Base-by-base conservation (phyloP, 2,888 invertebrate species). In the Atethmia centrago region DNA sequence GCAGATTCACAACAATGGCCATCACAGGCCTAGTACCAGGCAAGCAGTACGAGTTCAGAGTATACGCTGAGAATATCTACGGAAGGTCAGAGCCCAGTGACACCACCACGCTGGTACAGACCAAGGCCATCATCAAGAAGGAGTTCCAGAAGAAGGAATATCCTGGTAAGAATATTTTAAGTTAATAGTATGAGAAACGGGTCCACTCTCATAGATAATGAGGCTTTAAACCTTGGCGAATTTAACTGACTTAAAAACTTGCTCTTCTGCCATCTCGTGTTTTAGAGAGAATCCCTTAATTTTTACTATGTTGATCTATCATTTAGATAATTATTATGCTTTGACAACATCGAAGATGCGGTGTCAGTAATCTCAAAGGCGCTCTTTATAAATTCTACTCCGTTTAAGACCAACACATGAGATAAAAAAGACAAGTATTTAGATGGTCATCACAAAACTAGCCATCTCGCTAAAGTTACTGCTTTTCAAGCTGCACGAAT, bases 1-100 rank as follows among this genome's bases (percentile, higher is more conserved):
- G 0, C 88, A 97, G 98, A 88, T 98, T 99, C 92, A 98, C 98
- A 45, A 98, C 98, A 77, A 98, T 99, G 97, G 99, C 99, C 55
- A 97, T 99, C n/a, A 98, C 98, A 5, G 98, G 98, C n/a, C 95
- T 99, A 47, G 98, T 98, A 64, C 98, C 99, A 0, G 99, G 98
- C 87, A 99, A 99, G 88, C 98, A 99, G 93, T 99, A 99, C 95
- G 99, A 99, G 93, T 99, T 99, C 97, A 97, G 99, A 81, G 98
- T 99, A 12, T 98, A 98, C 92, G 99, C 99, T 1, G 99, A 99
- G 95, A 99, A 99, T 94, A 98, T 99, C 82, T 99, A 99, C 94
- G 99, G 99, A 7, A 97, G 99, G 63, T 99, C 99, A 28, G 99
- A 99, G 88, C 98, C 99, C 0, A 99, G 99, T 86, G 99, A 99